These are phyloP conservation scores for Glaucopsyche alexis DNA, from an alignment of 2,888 invertebrate species.

Conservation along the genomic window DNA sequence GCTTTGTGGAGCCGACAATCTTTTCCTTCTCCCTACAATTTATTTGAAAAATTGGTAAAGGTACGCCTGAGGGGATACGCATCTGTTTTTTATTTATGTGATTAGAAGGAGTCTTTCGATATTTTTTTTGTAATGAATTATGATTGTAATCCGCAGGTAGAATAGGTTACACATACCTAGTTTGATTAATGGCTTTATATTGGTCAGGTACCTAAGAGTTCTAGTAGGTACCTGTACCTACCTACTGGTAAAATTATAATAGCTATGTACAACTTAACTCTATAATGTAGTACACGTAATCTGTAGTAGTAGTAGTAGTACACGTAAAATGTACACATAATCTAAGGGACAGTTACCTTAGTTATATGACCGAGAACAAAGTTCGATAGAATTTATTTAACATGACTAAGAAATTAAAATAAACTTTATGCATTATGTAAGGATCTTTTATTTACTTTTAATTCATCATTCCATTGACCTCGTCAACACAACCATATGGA, in stretches of 20 bases:
- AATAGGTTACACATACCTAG: slow-evolving; percentile 42
- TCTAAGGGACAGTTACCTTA: too few relatives aligned
- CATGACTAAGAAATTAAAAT: too few relatives aligned
- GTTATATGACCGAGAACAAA: too few relatives aligned
- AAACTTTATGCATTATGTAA: too few relatives aligned
- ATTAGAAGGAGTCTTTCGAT: slow-evolving; percentile 64
- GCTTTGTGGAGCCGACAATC: slow-evolving; percentile 66
- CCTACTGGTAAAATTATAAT: too few relatives aligned
- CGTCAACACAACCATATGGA: slow-evolving; percentile 24
- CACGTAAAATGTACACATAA: too few relatives aligned
- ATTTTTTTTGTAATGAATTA: slow-evolving; percentile 72
- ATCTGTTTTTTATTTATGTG: slow-evolving; percentile 76
- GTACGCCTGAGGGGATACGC: slow-evolving; percentile 54
- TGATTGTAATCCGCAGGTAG: slow-evolving; percentile 54
- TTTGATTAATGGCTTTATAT: slow-evolving; percentile 34
- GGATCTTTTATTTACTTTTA: background rate
- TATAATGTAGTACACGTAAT: too few relatives aligned
- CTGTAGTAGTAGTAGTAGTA: too few relatives aligned
- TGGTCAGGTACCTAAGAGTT: background rate
- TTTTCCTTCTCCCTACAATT: slow-evolving; percentile 61
- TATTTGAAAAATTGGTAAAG: slow-evolving; percentile 69
- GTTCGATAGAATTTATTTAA: too few relatives aligned
- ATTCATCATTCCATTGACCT: background rate
- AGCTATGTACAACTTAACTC: too few relatives aligned
- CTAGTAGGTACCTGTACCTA: background rate